Conservation (phyloP, 2,113 vertebrate genomes). For the Accipiter cooperii region DNA sequence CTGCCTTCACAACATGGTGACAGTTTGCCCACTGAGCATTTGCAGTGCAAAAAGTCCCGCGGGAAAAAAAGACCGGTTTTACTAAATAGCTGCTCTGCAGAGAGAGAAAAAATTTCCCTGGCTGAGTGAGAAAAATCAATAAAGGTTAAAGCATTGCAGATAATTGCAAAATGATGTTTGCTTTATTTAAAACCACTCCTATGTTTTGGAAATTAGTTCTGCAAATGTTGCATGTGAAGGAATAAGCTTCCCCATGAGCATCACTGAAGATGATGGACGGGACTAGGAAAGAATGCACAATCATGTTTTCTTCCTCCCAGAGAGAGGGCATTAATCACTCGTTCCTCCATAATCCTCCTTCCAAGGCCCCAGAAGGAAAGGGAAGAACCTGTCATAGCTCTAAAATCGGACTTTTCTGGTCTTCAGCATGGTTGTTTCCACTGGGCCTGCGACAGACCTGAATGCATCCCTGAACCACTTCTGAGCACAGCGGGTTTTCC, state of each 20-base stretch:
- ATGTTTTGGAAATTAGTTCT: conserved; percentile 31
- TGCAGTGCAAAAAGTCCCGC: not conserved
- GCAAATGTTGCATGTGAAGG: conserved; percentile 11
- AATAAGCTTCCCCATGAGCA: conserved; percentile 20
- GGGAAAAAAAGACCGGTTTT: not conserved
- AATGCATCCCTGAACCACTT: not conserved
- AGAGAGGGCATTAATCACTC: conserved; percentile 46
- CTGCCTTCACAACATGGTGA: not conserved
- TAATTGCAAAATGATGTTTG: conserved; percentile 18
- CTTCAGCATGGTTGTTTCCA: conserved; percentile 1
- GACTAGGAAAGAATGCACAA: conserved; percentile 9
- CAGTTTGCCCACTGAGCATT: not conserved
- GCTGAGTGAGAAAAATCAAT: conserved; percentile 32
- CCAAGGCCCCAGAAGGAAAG: conserved; percentile 10
- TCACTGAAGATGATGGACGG: not conserved
- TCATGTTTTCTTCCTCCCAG: conserved; percentile 34
- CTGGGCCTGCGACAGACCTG: not conserved
- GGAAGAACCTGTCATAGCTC: conserved; percentile 25
- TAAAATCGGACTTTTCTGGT: not conserved
- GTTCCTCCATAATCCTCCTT: conserved; percentile 28
- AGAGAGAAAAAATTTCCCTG: not conserved
- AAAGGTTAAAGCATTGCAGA: not conserved
- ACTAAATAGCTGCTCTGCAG: not conserved
- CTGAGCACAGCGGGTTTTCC: not conserved
- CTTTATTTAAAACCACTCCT: not conserved